Evolutionary conservation across 2,888 invertebrate species (phyloP), one percentile per base, ranked within the genome.

Genomic region (Andrena fulva): DNA sequence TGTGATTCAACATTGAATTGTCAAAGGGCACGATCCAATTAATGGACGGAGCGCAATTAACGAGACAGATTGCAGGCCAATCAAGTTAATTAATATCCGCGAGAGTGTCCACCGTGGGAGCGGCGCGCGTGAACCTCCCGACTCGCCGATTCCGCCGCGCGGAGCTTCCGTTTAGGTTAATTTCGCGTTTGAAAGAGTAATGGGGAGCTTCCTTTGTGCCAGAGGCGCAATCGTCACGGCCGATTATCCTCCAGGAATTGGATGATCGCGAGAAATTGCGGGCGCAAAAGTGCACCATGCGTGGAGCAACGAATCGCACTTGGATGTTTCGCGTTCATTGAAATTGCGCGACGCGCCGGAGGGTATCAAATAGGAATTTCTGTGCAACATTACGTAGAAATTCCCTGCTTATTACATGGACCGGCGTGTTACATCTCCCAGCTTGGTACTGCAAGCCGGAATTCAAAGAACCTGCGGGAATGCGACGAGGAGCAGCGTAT

Each of bases 231-330:
- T 66, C 29, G 12, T 48, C 70, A 56, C 54, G 24, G 54, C 0
- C 54, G 54, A 54, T 54, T 54, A 54, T 54, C 54, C 20, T 24
- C 20, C 20, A 24, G 54, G 54, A 54, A 20, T 54, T 54, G 20
- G 54, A 54, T 54, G 54, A 54, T 54, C 54, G 54, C 74, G 48
- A 67, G 31, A 67, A 59, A 74, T 74, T 54, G 20, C 52, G n/a
- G 52, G 4, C 10, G 54, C 1, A 20, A 27, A 54, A 42, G 42
- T 42, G 10, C 42, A 42, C 4, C 42, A 1, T 12, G 42, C 42
- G 4, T 12, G 12, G 16, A 16, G 12, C 12, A 42, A 12, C 42
- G 42, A 42, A 42, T 42, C 12, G 42, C 42, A 16, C 16, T 42
- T 42, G 42, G 42, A 42, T 42, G 42, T 16, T 42, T 42, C 42